Base-by-base conservation (phyloP, 2,113 vertebrate genomes). In the Ellobius talpinus region DNA sequence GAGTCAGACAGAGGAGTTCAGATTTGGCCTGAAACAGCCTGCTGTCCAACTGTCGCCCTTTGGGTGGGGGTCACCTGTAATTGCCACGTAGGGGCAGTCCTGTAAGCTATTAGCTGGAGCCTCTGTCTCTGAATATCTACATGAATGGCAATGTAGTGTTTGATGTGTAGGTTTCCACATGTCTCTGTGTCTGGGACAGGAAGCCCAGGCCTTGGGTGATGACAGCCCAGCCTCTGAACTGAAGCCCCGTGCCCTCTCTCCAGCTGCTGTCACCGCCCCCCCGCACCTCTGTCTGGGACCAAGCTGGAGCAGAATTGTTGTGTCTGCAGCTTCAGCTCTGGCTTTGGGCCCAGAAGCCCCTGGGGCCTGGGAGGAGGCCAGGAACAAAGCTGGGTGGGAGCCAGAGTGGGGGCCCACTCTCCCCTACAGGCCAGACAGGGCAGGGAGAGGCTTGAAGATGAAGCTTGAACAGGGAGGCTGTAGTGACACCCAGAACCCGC, bases 261-360 rank as follows among this genome's bases (percentile, higher is more conserved):
- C 39, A 61, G 58, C 81, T 31, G 50, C 81, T 58, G 58, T 58
- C 19, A 58, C 58, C 19, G 21, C 58, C 19, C 77, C 33, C 36
- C 36, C 0, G 55, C 16, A 10, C 50, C 66, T 89, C 95, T 96
- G 95, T 89, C 97, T 81, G 42, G 2, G 72, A 89, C 97, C 89
- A 23, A 68, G 90, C 73, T 86, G 55, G 93, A 96, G 89, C 93
- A 92, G 90, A 86, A 81, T 86, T 96, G 97, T 98, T 97, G 93
- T 97, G 98, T 97, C 97, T 97, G 96, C 45, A 36, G 95, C 96
- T 96, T 91, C 81, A 78, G 94, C 74, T 90, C 93, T 97, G 98
- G 97, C 97, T 47, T 17, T 19, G 87, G 90, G 96, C 96, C 97
- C 92, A 95, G 96, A 93, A 96, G 96, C 94, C 11, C 0, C 96